These are phyloP conservation scores for Eubasilissa regina DNA, from an alignment of 1,140 invertebrate species.

Conservation along the genomic window DNA sequence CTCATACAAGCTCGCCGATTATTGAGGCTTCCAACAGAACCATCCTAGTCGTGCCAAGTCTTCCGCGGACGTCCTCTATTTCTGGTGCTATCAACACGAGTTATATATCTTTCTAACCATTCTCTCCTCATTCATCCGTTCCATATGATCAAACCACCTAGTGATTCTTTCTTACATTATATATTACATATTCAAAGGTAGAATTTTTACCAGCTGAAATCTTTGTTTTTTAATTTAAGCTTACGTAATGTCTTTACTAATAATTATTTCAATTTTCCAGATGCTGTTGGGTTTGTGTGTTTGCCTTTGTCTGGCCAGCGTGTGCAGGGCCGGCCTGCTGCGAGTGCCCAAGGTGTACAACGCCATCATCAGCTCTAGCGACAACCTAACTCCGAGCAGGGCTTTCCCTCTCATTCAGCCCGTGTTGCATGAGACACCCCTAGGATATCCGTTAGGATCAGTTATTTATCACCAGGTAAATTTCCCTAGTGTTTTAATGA, in stretches of 20 bases:
- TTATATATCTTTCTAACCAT: too few relatives aligned
- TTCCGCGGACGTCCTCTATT: too few relatives aligned
- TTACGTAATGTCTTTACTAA: background rate
- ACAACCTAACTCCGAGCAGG: constrained; percentile 80
- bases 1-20: too few relatives aligned
- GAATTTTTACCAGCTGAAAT: too few relatives aligned
- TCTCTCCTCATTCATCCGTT: too few relatives aligned
- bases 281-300: constrained; percentile 52
- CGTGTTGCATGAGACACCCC: constrained; percentile 74
- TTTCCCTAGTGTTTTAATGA: background rate
- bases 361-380: constrained; percentile 82
- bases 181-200: too few relatives aligned
- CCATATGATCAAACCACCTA: too few relatives aligned
- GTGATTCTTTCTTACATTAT: too few relatives aligned
- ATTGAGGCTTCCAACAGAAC: too few relatives aligned
- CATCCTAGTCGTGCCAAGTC: too few relatives aligned
- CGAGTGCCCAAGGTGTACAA: constrained; percentile 82
- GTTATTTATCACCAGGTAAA: constrained; percentile 65
- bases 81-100: too few relatives aligned
- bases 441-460: constrained; percentile 71
- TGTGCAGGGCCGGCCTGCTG: constrained; percentile 54
- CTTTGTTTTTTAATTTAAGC: too few relatives aligned
- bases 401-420: constrained; percentile 82
- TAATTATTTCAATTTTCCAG: constrained; percentile 33
- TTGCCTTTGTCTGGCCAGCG: constrained; percentile 39